Evolutionary conservation across 2,888 invertebrate species (phyloP).

Genomic region (Theodoxus fluviatilis): DNA sequence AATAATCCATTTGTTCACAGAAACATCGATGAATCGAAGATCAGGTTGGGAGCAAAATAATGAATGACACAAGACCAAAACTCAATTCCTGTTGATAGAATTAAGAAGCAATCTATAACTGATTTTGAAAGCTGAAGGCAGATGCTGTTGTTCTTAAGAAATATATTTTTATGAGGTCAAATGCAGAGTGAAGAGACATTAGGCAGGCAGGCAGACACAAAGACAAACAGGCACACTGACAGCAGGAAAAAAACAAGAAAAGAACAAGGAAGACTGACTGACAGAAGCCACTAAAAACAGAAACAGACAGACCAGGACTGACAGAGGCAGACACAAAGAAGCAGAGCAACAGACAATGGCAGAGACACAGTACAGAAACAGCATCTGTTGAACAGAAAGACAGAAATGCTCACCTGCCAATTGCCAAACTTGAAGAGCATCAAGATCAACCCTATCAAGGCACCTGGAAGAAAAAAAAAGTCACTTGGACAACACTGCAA

Average conservation of each 20-base stretch:
- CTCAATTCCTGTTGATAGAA: neutral
- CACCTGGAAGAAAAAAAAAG: constrained; percentile 71
- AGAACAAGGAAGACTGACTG: no score
- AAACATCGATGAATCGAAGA: neutral
- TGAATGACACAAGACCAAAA: neutral
- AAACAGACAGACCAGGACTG: no score
- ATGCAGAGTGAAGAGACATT: no score
- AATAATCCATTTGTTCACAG: neutral
- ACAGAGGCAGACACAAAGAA: no score
- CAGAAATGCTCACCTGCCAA: constrained; percentile 72
- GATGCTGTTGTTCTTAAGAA: no score
- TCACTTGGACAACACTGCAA: no score
- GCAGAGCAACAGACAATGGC: no score
- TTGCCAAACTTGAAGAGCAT: constrained; percentile 86
- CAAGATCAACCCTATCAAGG: constrained; percentile 87
- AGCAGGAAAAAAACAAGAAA: no score
- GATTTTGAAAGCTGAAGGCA: neutral
- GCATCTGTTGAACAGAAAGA: neutral
- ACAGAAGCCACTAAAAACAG: no score
- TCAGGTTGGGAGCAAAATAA: neutral
- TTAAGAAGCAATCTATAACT: neutral
- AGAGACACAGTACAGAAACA: neutral
- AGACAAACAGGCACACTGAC: no score
- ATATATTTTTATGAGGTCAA: no score
- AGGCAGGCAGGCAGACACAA: no score